A percentile compares a stretch with the other conserved stretches of the same genome.
phyloP scores from a whole-genome alignment of 2,113 vertebrate species.

The Semnopithecus entellus region DNA sequence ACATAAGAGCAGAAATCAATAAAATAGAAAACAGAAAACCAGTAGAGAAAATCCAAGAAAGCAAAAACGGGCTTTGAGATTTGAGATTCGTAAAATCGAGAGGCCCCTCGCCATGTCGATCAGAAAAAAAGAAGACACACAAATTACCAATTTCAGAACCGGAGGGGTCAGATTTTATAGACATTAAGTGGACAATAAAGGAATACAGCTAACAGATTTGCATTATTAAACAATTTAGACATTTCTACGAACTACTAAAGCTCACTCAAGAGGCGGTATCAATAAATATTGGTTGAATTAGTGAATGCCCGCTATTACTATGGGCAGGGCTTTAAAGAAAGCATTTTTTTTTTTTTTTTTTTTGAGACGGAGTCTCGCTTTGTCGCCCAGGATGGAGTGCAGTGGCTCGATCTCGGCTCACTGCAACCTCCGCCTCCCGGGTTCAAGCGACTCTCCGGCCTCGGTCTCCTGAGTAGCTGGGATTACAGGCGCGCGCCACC shows the following conservation, averaged over 20 bases:
- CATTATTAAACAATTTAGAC: neutral
- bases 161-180: neutral
- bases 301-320: neutral
- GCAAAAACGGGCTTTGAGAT: neutral
- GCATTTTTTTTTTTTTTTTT: too few species aligned
- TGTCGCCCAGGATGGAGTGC: too few species aligned
- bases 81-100: neutral
- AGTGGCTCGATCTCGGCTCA: too few species aligned
- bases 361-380: too few species aligned
- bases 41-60: neutral
- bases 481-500: too few species aligned
- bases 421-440: too few species aligned
- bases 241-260: neutral
- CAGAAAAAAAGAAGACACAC: neutral
- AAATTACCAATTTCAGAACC: neutral
- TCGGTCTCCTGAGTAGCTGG: too few species aligned
- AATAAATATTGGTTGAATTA: neutral
- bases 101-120: neutral
- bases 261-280: neutral
- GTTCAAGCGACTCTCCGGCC: too few species aligned
- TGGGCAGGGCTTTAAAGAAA: neutral
- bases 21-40: neutral
- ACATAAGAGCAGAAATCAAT: neutral
- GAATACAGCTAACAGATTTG: neutral
- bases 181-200: neutral